Conservation (phyloP, 37 sponge, comb jelly and placozoan species). For the Theonella swinhoei region DNA sequence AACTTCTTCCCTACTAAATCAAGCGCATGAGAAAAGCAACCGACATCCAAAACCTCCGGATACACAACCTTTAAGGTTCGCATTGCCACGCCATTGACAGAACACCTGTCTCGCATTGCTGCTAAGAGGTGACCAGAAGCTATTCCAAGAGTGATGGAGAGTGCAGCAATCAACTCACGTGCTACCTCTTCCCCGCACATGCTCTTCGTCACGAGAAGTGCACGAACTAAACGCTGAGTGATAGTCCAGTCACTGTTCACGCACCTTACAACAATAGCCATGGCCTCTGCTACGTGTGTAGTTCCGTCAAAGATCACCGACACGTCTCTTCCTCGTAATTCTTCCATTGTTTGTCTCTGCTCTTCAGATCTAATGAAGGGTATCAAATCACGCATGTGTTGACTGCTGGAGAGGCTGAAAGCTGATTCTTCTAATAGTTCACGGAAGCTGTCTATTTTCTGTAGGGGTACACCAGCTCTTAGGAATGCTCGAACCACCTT, state of each 20-base stretch:
- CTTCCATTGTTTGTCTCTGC: slow-evolving; percentile 6
- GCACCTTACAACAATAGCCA: slow-evolving; percentile 19
- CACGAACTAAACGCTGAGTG: slow-evolving; percentile 10
- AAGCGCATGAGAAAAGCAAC: neutral
- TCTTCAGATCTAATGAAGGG: slow-evolving; percentile 34
- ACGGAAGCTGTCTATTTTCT: slow-evolving; percentile 31
- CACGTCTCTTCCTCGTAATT: slow-evolving; percentile 10
- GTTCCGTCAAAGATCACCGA: slow-evolving; percentile 42
- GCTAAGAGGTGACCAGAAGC: slow-evolving; percentile 4
- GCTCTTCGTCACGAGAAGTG: slow-evolving; percentile 7
- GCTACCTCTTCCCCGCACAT: slow-evolving; percentile 18
- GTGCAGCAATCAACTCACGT: slow-evolving; percentile 14
- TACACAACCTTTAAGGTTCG: neutral
- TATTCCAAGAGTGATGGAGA: neutral
- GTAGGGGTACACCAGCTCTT: slow-evolving; percentile 31
- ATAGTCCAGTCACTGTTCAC: slow-evolving; percentile 13
- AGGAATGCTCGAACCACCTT: slow-evolving; percentile 45
- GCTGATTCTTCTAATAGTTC: slow-evolving; percentile 48
- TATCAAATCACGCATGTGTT: slow-evolving; percentile 25
- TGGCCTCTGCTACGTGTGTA: slow-evolving; percentile 13
- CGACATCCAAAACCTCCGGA: slow-evolving; percentile 5
- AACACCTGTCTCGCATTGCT: slow-evolving; percentile 17
- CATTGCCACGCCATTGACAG: slow-evolving; percentile 16
- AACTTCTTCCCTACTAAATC: neutral
- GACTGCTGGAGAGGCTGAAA: slow-evolving; percentile 12